phyloP scores from a whole-genome alignment of 2,113 vertebrate genomes.

The Callaeas wilsoni region DNA sequence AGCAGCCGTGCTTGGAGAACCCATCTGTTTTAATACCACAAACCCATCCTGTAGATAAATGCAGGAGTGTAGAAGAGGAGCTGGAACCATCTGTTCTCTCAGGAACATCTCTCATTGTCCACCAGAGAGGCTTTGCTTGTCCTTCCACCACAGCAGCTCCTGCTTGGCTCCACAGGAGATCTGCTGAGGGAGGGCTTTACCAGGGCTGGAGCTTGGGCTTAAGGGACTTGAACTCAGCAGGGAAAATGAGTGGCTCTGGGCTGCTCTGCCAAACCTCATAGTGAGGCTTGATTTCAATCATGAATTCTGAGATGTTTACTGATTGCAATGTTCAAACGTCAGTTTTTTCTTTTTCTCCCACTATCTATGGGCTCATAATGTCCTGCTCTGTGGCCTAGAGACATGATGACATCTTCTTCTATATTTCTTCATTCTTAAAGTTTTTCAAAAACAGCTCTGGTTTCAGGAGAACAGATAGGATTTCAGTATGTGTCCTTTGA shows the following conservation, averaged over 20 bases:
- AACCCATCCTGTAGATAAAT: neutral
- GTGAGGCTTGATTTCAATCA: neutral
- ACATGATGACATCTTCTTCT: neutral
- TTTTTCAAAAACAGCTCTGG: neutral
- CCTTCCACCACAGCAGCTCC: neutral
- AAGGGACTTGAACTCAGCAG: neutral
- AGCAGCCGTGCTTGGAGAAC: conserved; percentile 7
- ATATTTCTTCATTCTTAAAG: neutral
- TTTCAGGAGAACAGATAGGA: neutral
- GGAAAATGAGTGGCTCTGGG: neutral
- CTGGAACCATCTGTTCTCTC: neutral
- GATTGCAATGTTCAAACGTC: neutral
- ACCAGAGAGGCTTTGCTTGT: neutral
- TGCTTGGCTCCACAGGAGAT: too few species aligned
- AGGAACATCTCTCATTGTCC: neutral
- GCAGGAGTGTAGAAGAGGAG: neutral
- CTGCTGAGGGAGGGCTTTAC: neutral
- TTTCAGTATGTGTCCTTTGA: neutral
- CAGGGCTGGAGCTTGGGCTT: rapidly evolving
- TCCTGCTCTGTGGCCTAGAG: neutral
- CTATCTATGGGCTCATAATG: neutral
- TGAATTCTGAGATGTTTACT: neutral
- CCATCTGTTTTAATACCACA: neutral
- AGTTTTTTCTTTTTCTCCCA: rapidly evolving
- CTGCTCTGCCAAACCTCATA: neutral